Evolutionary conservation across 2,113 vertebrate species (phyloP), one percentile per base, ranked within the genome.

Genomic region (Microtus ochrogaster): DNA sequence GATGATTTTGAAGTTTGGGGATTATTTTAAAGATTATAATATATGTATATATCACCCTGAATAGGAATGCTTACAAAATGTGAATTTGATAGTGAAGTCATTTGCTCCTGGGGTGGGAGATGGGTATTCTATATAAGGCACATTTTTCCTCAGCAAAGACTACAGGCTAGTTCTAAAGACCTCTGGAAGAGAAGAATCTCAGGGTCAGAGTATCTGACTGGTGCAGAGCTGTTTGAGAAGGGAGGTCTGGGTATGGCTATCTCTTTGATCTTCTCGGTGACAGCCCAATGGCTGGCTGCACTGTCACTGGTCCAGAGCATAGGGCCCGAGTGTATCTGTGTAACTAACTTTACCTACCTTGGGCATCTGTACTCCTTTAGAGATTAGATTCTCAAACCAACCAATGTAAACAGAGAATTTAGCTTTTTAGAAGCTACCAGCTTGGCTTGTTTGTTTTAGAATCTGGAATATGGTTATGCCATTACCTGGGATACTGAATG

Each of bases 1-100:
- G 78, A 66, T 58, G 30, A 19, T 78, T 49, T 19, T 89, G 82
- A 95, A n/a, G 16, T 86, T 82, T 19, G 16, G 78, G 77, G 49
- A n/a, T 58, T 89, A 39, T 91, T 92, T 58, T 68, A 68, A 94
- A 30, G 55, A 24, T 74, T 73, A 86, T 36, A 91, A 65, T 72
- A 89, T 33, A 66, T 52, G 68, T 21, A 44, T n/a, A 82, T 21
- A 49, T 79, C n/a, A 79, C 19, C 44, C 58, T 49, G 30, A 30
- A 89, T 47, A 58, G 55, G 79, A 63, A 10, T 87, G 17, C 41
- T 65, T 96, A 49, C 7, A n/a, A 26, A 72, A 73, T 78, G 36
- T 91, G 19, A 92, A 39, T 81, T 78, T 77, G 70, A 91, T 30
- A 81, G 55, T 78, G 73, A 78, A 73, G 5, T 65, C 63, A 58